A percentile compares a stretch with the other conserved stretches of the same genome.
These are phyloP conservation scores for Hyposoter dolosus DNA, from an alignment of 2,888 invertebrate species.

Conservation along the genomic window DNA sequence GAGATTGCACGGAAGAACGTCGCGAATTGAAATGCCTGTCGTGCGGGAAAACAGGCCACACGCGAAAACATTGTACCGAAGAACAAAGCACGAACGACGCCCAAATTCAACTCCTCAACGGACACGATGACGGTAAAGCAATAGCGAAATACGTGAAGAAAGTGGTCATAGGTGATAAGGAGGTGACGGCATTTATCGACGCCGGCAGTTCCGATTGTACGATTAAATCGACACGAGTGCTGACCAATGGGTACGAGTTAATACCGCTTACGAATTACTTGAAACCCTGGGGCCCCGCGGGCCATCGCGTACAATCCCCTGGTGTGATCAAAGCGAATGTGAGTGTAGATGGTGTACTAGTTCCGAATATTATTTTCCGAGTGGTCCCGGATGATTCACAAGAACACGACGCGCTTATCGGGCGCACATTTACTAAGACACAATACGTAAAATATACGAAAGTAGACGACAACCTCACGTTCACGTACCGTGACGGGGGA, in stretches of 20 bases:
- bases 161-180: slow-evolving; percentile 4
- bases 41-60: slow-evolving; percentile 36
- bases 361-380: not conserved
- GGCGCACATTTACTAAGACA: not conserved
- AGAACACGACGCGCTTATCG: slow-evolving; percentile 17
- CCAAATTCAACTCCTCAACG: not conserved
- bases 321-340: slow-evolving; percentile 1
- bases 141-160: not conserved
- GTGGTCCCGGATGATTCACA: slow-evolving; percentile 38
- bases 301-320: slow-evolving; percentile 20
- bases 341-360: slow-evolving; percentile 7
- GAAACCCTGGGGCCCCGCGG: slow-evolving; percentile 1
- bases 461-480: not conserved
- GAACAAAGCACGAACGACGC: not conserved
- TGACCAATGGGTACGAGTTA: not conserved
- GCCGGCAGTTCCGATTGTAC: slow-evolving; percentile 53
- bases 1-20: not conserved
- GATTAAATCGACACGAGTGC: slow-evolving; percentile 21
- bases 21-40: not conserved
- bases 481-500: not conserved
- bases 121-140: not conserved
- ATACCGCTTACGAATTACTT: not conserved
- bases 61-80: slow-evolving; percentile 27
- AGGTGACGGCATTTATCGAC: slow-evolving; percentile 38
- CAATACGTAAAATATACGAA: not conserved